phyloP scores from a whole-genome alignment of 1,140 invertebrate species.

The Diabrotica virgifera region DNA sequence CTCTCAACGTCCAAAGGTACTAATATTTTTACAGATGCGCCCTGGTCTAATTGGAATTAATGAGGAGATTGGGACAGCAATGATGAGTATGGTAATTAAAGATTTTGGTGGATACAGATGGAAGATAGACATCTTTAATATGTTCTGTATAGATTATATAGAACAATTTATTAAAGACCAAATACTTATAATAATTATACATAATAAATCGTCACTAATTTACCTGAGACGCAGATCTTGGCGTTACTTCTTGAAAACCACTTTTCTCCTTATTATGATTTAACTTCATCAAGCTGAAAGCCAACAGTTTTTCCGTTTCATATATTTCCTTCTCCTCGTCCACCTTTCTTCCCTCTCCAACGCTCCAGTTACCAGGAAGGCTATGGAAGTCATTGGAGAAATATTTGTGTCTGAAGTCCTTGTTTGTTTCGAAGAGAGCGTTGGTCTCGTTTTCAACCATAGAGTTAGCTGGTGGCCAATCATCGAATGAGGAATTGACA shows the following conservation, averaged over 20 bases:
- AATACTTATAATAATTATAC: no score
- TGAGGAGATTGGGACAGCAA: no score
- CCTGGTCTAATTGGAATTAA: no score
- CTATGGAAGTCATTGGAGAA: constrained; percentile 22
- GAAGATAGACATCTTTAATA: no score
- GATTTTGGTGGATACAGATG: no score
- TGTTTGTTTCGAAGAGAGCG: not conserved
- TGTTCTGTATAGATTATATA: no score
- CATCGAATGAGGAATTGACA: not conserved
- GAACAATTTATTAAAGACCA: no score
- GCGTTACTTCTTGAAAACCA: constrained; percentile 57
- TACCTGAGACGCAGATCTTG: constrained; percentile 34
- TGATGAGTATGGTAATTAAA: no score
- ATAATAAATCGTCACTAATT: no score
- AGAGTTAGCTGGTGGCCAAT: constrained; percentile 18
- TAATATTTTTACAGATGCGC: no score
- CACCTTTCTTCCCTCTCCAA: constrained; percentile 24
- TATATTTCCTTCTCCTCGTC: constrained; percentile 29
- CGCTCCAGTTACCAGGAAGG: constrained; percentile 12
- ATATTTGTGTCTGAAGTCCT: constrained; percentile 8
- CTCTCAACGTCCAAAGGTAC: no score
- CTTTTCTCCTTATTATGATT: constrained; percentile 58
- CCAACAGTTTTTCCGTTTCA: constrained; percentile 21
- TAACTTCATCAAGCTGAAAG: constrained; percentile 44
- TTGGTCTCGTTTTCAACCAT: constrained; percentile 27